phyloP scores from a whole-genome alignment of 2,797 vertebrate genomes.

The Melopsittacus undulatus region DNA sequence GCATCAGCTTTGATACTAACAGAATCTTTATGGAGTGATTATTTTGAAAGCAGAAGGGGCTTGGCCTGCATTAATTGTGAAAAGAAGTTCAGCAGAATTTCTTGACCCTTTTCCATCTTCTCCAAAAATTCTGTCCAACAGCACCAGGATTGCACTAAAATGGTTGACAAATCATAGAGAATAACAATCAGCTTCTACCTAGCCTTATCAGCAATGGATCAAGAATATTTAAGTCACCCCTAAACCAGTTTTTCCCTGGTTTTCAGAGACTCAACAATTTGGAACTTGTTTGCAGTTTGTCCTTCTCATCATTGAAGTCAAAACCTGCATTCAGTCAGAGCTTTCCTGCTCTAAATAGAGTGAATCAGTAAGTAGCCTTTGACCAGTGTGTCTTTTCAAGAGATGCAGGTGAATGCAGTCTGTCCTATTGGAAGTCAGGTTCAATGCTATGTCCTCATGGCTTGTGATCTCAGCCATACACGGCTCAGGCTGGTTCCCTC shows the following conservation, averaged over 20 bases:
- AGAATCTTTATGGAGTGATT: background rate
- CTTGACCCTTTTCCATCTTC: background rate
- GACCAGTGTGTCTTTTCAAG: background rate
- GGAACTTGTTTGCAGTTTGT: background rate
- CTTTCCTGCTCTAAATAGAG: background rate
- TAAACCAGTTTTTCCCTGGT: background rate
- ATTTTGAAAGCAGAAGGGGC: background rate
- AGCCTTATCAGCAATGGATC: background rate
- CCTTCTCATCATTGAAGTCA: background rate
- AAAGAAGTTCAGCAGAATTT: background rate
- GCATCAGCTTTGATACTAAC: background rate
- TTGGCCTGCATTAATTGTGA: background rate
- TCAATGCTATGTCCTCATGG: background rate
- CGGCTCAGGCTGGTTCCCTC: background rate
- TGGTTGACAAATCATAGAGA: background rate
- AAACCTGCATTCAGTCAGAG: background rate
- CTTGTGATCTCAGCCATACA: background rate
- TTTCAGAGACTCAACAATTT: background rate
- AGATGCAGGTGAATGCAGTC: background rate
- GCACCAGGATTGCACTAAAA: background rate
- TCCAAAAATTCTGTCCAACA: background rate
- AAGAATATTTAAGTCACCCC: background rate
- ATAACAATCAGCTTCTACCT: background rate
- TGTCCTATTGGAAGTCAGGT: background rate
- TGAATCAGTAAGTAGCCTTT: background rate